Base-by-base conservation (phyloP, 2,888 invertebrate species). In the Ephialtes manifestator region DNA sequence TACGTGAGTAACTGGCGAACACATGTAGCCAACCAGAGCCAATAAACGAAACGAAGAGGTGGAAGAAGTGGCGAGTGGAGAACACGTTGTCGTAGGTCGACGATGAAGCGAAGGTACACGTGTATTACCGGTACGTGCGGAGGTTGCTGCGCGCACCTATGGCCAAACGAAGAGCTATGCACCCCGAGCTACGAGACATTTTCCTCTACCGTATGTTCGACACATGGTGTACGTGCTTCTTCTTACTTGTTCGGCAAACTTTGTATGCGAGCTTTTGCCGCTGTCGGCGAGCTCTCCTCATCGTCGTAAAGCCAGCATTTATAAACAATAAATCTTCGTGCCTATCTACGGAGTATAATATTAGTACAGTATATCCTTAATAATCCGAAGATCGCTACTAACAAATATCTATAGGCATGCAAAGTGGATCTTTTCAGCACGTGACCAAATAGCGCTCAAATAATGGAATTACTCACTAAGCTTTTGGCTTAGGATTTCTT, bases 151-250 rank as follows among this genome's bases (percentile, higher is more conserved):
- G 63, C 48, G 65, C 65, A 76, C 76, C 76, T 76, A 76, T 65
- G 76, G 43, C 68, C 46, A 28, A 24, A 48, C 63, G 39, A 60
- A 60, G 15, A 35, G n/a, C n/a, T n/a, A n/a, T 31, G 24, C 55
- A 20, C 55, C 58, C 55, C 58, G 35, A 70, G 18, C 35, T 18
- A 53, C 53, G 35, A 43, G 53, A 4, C 60, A 15, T 28, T 24
- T 4, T 58, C 31, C 74, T 51, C 15, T 53, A 51, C 86, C 90
- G 91, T 87, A 83, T 92, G 91, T 89, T 89, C 86, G 88, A 90
- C 92, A 92, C 89, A 91, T 91, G 92, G 90, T 88, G 84, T 82
- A 75, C 79, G 71, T 71, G 48, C 79, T 76, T 65, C 71, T 82
- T 79, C 43, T 55, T 68, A 74, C 71, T 72, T 79, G 75, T 79